Conservation (phyloP, 2,797 vertebrate genomes). For the Bothrops alternatus region DNA sequence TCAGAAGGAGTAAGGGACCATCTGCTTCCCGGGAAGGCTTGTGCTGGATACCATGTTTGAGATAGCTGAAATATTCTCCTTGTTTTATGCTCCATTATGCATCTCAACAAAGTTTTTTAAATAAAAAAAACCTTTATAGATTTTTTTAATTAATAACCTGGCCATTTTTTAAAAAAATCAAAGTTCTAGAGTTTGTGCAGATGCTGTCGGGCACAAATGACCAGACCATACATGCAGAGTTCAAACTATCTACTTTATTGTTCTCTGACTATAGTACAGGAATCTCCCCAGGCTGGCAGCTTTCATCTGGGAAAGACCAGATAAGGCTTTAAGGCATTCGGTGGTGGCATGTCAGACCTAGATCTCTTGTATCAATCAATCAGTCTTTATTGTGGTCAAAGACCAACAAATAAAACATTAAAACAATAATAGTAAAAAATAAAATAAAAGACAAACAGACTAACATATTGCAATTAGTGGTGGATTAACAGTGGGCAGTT, state of each 20-base stretch:
- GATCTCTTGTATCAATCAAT: not conserved
- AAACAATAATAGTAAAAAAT: no score
- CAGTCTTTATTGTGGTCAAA: no score
- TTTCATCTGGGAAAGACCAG: not conserved
- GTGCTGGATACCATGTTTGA: not conserved
- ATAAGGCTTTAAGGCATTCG: not conserved
- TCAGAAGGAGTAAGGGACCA: not conserved
- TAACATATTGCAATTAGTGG: no score
- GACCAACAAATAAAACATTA: no score
- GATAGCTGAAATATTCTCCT: not conserved
- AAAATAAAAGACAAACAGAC: no score
- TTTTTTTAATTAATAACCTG: not conserved
- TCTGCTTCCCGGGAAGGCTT: not conserved
- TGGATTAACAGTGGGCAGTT: no score
- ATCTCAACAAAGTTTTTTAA: not conserved
- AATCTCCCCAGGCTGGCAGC: not conserved
- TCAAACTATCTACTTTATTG: not conserved
- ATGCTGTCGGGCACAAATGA: not conserved
- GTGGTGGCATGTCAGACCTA: not conserved
- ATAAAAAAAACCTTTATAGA: not conserved
- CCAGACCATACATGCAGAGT: not conserved
- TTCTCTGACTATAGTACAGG: not conserved
- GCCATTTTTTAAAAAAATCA: not conserved
- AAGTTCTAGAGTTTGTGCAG: not conserved
- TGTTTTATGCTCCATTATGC: not conserved